Conservation (phyloP, 1,140 invertebrate genomes). For the Oedothorax gibbosus region DNA sequence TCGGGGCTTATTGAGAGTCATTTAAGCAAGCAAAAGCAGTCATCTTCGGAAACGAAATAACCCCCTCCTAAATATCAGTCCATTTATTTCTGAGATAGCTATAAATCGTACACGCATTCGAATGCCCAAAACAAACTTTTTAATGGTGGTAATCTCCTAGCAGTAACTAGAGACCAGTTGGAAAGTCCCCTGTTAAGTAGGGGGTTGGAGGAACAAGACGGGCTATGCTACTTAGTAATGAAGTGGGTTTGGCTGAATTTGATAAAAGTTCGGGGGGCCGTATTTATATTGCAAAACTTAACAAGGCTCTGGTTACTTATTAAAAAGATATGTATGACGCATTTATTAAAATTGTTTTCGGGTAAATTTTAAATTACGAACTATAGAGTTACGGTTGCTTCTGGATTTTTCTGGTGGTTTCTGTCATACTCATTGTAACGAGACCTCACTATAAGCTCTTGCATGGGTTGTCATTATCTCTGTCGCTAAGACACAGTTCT, state of each 20-base stretch:
- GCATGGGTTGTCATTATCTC: no score
- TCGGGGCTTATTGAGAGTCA: slow-evolving; percentile 41
- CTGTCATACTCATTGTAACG: no score
- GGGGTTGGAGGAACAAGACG: slow-evolving; percentile 23
- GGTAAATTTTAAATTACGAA: no score
- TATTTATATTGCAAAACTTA: not conserved
- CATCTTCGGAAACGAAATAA: not conserved
- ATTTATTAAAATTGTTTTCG: no score
- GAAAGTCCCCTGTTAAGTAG: slow-evolving; percentile 17
- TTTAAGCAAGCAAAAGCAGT: slow-evolving; percentile 27
- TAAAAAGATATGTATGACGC: no score
- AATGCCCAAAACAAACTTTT: slow-evolving; percentile 41
- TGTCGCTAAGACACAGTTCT: no score
- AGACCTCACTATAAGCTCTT: no score
- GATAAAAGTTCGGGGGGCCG: slow-evolving; percentile 11
- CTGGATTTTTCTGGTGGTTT: no score
- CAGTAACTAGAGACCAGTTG: not conserved
- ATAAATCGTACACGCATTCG: slow-evolving; percentile 12
- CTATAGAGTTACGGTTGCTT: no score
- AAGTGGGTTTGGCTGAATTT: not conserved
- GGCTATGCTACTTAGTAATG: slow-evolving; percentile 27
- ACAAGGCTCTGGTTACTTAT: no score
- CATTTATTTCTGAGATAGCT: slow-evolving; percentile 40
- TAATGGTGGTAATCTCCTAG: slow-evolving; percentile 37
- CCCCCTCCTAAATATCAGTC: slow-evolving; percentile 6